These are phyloP conservation scores for Bombus waltoni DNA, from an alignment of 1,140 invertebrate species.

Conservation along the genomic window DNA sequence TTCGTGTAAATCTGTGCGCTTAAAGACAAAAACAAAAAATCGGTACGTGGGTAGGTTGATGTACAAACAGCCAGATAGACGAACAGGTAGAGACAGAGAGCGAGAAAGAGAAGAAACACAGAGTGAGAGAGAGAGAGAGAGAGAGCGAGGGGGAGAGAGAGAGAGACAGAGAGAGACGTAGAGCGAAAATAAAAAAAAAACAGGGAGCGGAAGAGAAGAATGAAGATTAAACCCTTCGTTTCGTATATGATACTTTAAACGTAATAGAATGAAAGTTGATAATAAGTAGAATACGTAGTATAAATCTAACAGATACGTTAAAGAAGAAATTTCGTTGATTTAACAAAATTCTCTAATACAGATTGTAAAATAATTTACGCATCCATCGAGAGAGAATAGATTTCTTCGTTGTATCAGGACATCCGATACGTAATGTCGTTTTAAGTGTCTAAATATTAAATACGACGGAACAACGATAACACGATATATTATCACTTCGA, in stretches of 20 bases:
- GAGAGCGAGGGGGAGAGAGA: neutral
- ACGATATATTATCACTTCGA: too few relatives aligned
- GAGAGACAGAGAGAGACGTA: neutral
- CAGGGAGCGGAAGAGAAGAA: neutral
- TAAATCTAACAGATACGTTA: neutral
- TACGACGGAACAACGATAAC: too few relatives aligned
- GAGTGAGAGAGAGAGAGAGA: neutral
- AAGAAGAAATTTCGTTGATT: neutral
- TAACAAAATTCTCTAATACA: neutral
- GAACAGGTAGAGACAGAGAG: neutral
- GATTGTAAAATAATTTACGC: neutral
- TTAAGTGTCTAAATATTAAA: neutral
- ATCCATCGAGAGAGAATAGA: neutral
- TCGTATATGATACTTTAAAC: neutral
- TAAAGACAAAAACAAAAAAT: conserved; percentile 42
- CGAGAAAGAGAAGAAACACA: conserved; percentile 5
- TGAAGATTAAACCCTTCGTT: conserved; percentile 40
- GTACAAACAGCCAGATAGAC: neutral
- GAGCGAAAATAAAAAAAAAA: neutral
- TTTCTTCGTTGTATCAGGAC: neutral
- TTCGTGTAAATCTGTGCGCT: conserved; percentile 52
- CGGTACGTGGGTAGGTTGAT: conserved; percentile 14
- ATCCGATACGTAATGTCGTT: neutral
- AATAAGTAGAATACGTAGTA: neutral
- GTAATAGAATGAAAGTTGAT: neutral